These are phyloP conservation scores for Caenorhabditis drosophilae DNA, from an alignment of 2,888 invertebrate species.

Conservation along the genomic window DNA sequence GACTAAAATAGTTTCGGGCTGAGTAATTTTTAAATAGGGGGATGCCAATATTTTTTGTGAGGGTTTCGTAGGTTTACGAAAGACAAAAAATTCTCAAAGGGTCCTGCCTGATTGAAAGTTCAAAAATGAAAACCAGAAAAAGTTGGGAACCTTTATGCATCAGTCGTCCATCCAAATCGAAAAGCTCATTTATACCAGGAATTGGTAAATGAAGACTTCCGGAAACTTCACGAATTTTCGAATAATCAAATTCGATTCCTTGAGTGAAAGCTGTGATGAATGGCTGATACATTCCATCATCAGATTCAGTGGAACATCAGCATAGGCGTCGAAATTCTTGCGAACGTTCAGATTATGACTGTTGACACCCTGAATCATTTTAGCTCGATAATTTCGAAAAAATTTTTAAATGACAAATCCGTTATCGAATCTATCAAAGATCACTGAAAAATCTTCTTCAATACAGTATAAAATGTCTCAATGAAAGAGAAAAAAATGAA, in stretches of 20 bases:
- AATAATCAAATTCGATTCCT: conserved; percentile 28
- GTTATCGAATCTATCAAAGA: too few relatives aligned
- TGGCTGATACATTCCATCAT: conserved; percentile 13
- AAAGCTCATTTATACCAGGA: conserved; percentile 30
- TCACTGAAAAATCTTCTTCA: too few relatives aligned
- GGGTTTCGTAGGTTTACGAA: too few relatives aligned
- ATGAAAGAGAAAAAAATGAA: too few relatives aligned
- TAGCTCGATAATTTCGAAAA: too few relatives aligned
- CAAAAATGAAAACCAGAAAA: not conserved
- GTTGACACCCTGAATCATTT: conserved; percentile 60
- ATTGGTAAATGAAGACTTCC: conserved; percentile 24
- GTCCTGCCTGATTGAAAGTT: too few relatives aligned
- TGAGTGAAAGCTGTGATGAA: conserved; percentile 7
- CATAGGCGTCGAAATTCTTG: conserved; percentile 54
- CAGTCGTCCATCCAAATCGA: conserved; percentile 30
- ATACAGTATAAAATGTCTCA: too few relatives aligned
- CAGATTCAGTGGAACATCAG: conserved; percentile 24
- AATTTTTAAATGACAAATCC: too few relatives aligned
- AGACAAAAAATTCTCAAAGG: too few relatives aligned
- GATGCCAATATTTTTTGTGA: too few relatives aligned
- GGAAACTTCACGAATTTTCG: conserved; percentile 25
- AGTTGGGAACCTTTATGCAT: conserved; percentile 18
- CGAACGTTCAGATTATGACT: conserved; percentile 52
- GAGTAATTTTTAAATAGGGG: too few relatives aligned
- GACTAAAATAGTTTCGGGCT: too few relatives aligned